Conservation (phyloP, 2,888 invertebrate species). For the Catotricha subobsoleta region DNA sequence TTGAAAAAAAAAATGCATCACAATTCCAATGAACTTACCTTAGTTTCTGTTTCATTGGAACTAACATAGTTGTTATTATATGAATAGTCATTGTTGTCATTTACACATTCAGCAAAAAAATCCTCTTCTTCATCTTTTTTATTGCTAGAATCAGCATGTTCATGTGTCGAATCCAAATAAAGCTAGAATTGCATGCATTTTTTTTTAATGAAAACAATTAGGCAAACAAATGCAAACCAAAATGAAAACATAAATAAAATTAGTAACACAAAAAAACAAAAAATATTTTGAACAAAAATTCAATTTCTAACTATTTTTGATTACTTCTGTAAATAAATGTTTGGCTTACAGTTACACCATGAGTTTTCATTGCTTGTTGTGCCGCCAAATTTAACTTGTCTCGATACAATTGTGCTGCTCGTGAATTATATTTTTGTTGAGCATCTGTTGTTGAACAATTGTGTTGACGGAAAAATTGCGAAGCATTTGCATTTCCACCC, state of each 20-base stretch:
- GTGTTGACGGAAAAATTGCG: slow-evolving; percentile 84
- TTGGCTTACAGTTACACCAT: slow-evolving; percentile 62
- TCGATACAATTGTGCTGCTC: slow-evolving; percentile 83
- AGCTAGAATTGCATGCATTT: slow-evolving; percentile 39
- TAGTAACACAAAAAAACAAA: background rate
- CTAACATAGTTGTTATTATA: slow-evolving; percentile 8
- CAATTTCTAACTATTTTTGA: too few relatives aligned
- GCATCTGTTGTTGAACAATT: slow-evolving; percentile 83
- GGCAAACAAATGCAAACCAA: background rate
- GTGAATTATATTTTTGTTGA: slow-evolving; percentile 92
- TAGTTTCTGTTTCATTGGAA: slow-evolving; percentile 2
- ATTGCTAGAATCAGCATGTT: slow-evolving; percentile 37
- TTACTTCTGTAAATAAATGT: too few relatives aligned
- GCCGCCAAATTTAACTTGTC: slow-evolving; percentile 72
- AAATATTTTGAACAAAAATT: background rate
- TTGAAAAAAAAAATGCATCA: background rate
- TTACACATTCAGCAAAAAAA: slow-evolving; percentile 74
- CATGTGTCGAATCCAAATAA: slow-evolving; percentile 47
- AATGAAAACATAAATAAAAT: slow-evolving; percentile 1
- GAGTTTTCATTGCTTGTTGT: slow-evolving; percentile 71
- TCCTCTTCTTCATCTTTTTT: slow-evolving; percentile 62
- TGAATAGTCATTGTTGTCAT: slow-evolving; percentile 16
- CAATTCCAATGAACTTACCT: slow-evolving; percentile 7
- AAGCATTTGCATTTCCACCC: slow-evolving; percentile 92
- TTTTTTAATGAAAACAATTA: too few relatives aligned